Conservation (phyloP, 2,797 vertebrate genomes). For the Rhinoraja longicauda region DNA sequence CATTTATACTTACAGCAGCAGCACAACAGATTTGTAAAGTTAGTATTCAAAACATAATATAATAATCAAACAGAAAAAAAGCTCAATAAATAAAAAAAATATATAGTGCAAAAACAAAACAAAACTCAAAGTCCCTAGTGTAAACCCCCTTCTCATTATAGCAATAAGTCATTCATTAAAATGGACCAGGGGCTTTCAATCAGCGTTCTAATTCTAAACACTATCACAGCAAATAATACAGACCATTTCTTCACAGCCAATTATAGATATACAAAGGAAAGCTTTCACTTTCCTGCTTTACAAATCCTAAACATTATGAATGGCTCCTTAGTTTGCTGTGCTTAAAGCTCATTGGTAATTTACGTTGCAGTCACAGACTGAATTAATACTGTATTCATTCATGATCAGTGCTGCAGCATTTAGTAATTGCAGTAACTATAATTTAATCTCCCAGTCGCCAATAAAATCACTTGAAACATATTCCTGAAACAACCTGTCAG, state of each 20-base stretch:
- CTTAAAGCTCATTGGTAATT: conserved; percentile 26
- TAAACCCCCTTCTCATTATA: too few relatives aligned
- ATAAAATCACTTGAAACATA: neutral
- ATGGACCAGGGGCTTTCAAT: too few relatives aligned
- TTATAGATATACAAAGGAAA: neutral
- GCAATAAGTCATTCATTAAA: too few relatives aligned
- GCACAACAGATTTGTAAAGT: too few relatives aligned
- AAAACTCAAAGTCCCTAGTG: too few relatives aligned
- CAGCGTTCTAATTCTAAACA: neutral
- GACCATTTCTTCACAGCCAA: neutral
- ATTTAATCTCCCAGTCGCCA: neutral
- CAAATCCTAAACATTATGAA: conserved; percentile 37
- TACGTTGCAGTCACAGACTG: conserved; percentile 6
- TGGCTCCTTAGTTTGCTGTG: conserved; percentile 21
- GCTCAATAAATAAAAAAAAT: too few relatives aligned
- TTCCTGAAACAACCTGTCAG: neutral
- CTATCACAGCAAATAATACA: neutral
- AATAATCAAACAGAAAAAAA: too few relatives aligned
- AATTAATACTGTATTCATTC: conserved; percentile 20
- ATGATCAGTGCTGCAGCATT: conserved; percentile 1
- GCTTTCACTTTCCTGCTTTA: neutral
- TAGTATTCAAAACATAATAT: too few relatives aligned
- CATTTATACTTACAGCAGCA: too few relatives aligned
- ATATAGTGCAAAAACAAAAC: too few relatives aligned
- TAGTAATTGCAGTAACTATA: neutral